Percentiles rank a stretch among this genome's conserved stretches.
These are phyloP conservation scores for Tachyglossus aculeatus DNA, from an alignment of 2,797 vertebrate species.

Conservation along the genomic window DNA sequence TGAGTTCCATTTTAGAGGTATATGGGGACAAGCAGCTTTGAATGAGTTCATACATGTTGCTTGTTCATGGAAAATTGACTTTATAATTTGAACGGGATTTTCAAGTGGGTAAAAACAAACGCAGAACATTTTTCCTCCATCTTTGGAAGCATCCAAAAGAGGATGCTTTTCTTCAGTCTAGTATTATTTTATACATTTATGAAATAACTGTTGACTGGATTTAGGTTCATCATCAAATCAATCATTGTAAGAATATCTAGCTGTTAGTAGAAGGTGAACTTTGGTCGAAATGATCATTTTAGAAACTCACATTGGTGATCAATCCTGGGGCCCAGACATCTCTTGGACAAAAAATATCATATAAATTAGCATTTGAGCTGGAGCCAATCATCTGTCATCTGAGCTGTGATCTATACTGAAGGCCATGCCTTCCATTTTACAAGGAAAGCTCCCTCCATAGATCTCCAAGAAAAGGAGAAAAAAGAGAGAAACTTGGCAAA, in stretches of 20 bases:
- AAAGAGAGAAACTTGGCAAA: neutral
- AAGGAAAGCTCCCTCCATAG: neutral
- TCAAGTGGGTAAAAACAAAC: too few relatives aligned
- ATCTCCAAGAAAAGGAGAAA: neutral
- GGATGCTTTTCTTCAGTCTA: too few relatives aligned
- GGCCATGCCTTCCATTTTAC: neutral
- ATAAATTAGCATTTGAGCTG: neutral
- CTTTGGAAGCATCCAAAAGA: too few relatives aligned
- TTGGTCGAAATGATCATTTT: neutral
- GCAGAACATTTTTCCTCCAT: too few relatives aligned
- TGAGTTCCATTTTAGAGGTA: constrained; percentile 9
- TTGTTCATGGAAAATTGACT: too few relatives aligned
- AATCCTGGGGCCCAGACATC: neutral
- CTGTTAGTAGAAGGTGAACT: neutral
- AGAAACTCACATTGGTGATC: neutral
- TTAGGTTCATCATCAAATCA: too few relatives aligned
- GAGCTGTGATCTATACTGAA: neutral
- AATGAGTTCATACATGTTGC: neutral
- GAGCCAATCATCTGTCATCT: neutral
- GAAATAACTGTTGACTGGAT: too few relatives aligned
- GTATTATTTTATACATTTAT: too few relatives aligned
- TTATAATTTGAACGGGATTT: too few relatives aligned
- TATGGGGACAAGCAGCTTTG: neutral
- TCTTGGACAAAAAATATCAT: constrained; percentile 12
- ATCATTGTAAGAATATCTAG: too few relatives aligned